Percentiles rank a stretch among this genome's conserved stretches.
These are phyloP conservation scores for Hypomecis punctinalis DNA, from an alignment of 2,888 invertebrate genomes.

Conservation along the genomic window DNA sequence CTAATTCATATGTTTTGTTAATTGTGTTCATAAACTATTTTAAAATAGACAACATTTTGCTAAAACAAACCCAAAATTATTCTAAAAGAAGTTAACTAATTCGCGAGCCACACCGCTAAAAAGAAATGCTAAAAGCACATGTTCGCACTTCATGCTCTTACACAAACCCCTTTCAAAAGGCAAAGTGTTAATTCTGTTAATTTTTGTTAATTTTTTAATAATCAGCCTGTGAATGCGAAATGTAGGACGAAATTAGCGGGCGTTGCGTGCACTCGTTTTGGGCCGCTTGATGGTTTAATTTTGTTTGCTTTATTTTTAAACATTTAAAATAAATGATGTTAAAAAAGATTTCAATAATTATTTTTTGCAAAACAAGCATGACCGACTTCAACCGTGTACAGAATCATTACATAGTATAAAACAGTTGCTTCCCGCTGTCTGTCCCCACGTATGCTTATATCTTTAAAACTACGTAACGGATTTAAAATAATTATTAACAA, in stretches of 20 bases:
- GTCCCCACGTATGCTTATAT: no score
- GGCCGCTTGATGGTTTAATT: constrained; percentile 8
- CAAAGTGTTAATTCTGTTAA: constrained; percentile 48
- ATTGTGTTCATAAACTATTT: no score
- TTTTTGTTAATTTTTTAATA: constrained; percentile 54
- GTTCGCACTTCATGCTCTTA: constrained; percentile 39
- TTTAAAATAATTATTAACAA: no score
- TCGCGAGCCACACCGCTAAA: constrained; percentile 15
- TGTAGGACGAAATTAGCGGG: constrained; percentile 39
- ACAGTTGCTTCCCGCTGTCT: no score
- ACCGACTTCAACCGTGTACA: no score
- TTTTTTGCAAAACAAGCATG: not conserved
- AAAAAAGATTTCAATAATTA: not conserved
- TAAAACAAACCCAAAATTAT: no score
- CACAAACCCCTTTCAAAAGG: constrained; percentile 23
- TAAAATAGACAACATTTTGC: no score
- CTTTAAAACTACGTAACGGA: no score
- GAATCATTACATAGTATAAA: no score
- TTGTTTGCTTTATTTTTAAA: constrained; percentile 2
- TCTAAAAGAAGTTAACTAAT: not conserved
- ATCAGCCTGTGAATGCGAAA: constrained; percentile 48
- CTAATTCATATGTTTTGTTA: no score
- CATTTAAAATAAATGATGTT: not conserved
- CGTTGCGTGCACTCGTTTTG: constrained; percentile 12
- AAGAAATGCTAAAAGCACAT: constrained; percentile 40